A percentile compares a stretch with the other conserved stretches of the same genome.
Evolutionary conservation across 2,797 vertebrate species (phyloP).

Genomic region (Pangasius macronema): DNA sequence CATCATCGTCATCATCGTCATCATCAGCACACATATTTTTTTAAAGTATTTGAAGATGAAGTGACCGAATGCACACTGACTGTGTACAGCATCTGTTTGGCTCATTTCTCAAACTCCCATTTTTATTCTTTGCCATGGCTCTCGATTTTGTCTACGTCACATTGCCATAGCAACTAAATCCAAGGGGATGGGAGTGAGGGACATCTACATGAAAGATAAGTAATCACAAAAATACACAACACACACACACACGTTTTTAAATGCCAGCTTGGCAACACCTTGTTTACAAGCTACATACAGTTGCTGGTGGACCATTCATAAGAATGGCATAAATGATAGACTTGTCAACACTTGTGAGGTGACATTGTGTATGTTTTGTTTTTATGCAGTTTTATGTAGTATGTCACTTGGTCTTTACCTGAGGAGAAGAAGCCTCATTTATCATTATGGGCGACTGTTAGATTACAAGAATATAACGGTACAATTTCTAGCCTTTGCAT

Average conservation of each 20-base stretch:
- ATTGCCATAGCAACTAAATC: constrained; percentile 79
- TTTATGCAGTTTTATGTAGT: neutral
- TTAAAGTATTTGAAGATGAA: neutral
- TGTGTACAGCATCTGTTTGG: constrained; percentile 61
- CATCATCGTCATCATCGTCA: neutral
- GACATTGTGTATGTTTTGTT: neutral
- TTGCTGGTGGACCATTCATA: neutral
- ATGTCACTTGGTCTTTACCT: neutral
- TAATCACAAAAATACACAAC: constrained; percentile 61
- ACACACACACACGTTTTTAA: constrained; percentile 16
- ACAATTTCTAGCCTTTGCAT: neutral
- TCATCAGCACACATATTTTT: neutral
- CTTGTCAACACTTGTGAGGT: neutral
- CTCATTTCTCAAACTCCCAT: constrained; percentile 66
- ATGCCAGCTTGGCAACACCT: constrained; percentile 11
- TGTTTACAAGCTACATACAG: neutral
- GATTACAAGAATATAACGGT: neutral
- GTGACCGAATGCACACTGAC: constrained; percentile 36
- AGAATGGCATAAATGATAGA: neutral
- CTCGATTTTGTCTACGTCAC: constrained; percentile 62
- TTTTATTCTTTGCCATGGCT: constrained; percentile 69
- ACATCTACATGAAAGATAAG: constrained; percentile 68
- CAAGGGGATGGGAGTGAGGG: constrained; percentile 63
- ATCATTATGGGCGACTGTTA: neutral
- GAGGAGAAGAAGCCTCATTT: neutral